phyloP scores from a whole-genome alignment of 1,140 invertebrate species.

The Orchestia grillus region DNA sequence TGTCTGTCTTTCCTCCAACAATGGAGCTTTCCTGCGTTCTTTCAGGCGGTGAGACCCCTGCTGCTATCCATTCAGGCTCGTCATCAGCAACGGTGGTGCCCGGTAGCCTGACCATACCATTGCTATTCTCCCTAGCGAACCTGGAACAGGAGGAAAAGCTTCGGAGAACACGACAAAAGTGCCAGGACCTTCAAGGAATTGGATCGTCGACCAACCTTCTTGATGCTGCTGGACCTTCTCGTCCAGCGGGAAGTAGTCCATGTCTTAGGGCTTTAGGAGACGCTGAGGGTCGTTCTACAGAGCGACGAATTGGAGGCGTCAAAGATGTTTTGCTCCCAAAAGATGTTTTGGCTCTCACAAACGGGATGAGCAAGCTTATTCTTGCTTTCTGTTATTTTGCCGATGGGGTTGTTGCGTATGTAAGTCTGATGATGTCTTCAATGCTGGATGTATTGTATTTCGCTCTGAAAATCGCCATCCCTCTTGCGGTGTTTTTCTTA shows the following conservation, averaged over 20 bases:
- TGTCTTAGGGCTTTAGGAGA: neutral
- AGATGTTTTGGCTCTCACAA: neutral
- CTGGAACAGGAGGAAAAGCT: neutral
- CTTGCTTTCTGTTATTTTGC: neutral
- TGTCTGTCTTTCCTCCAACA: conserved; percentile 4
- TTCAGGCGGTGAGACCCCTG: conserved; percentile 59
- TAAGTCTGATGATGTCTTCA: neutral
- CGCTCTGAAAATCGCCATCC: neutral
- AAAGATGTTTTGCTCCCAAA: neutral
- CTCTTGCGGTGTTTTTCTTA: neutral
- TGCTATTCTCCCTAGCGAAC: conserved; percentile 3
- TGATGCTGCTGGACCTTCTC: neutral
- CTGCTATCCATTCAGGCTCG: conserved; percentile 59
- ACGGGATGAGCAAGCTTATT: neutral
- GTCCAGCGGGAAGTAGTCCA: neutral
- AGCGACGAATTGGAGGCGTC: neutral
- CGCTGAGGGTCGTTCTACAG: neutral
- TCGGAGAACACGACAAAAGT: conserved; percentile 25
- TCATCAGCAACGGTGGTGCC: conserved; percentile 32
- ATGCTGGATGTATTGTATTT: neutral
- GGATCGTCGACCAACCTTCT: conserved; percentile 1
- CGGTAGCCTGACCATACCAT: neutral
- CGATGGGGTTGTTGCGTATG: neutral
- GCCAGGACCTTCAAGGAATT: neutral
- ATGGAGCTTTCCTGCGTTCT: neutral